Conservation (phyloP, 2,113 vertebrate genomes). For the Lepus timidus region DNA sequence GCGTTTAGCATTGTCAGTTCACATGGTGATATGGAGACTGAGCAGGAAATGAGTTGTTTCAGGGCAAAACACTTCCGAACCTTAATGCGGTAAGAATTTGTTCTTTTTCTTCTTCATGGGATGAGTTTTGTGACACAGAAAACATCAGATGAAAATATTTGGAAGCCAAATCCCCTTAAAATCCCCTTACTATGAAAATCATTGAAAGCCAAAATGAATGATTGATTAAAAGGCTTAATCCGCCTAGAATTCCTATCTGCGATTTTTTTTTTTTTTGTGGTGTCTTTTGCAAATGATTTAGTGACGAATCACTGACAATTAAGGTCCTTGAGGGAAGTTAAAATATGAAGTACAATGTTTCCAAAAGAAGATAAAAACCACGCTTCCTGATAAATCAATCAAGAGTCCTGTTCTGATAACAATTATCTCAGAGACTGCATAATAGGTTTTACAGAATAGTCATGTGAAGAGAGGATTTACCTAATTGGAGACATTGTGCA, state of each 20-base stretch:
- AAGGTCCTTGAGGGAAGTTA: slow-evolving; percentile 48
- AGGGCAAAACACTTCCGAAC: background rate
- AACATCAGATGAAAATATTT: slow-evolving; percentile 44
- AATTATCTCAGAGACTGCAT: slow-evolving; percentile 54
- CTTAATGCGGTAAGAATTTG: background rate
- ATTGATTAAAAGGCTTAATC: slow-evolving; percentile 66
- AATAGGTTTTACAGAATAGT: slow-evolving; percentile 72
- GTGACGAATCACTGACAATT: slow-evolving; percentile 77
- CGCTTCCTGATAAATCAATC: slow-evolving; percentile 73
- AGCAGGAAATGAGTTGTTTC: background rate
- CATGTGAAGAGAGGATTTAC: slow-evolving; percentile 66
- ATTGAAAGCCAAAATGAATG: slow-evolving; percentile 44
- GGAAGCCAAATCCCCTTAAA: background rate
- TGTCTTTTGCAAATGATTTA: slow-evolving; percentile 51
- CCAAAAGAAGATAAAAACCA: slow-evolving; percentile 70
- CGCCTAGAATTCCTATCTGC: slow-evolving; percentile 37
- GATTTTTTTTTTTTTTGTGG: background rate
- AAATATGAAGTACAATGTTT: slow-evolving; percentile 72
- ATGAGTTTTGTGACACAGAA: background rate
- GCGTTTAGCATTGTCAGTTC: background rate
- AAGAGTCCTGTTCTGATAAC: slow-evolving; percentile 69
- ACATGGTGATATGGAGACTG: background rate
- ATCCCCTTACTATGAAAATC: background rate
- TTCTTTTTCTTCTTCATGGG: background rate
- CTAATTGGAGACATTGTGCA: slow-evolving; percentile 77